Percentiles rank a stretch among this genome's conserved stretches.
phyloP scores from a whole-genome alignment of 2,888 invertebrate species.

The Yponomeuta cagnagella region DNA sequence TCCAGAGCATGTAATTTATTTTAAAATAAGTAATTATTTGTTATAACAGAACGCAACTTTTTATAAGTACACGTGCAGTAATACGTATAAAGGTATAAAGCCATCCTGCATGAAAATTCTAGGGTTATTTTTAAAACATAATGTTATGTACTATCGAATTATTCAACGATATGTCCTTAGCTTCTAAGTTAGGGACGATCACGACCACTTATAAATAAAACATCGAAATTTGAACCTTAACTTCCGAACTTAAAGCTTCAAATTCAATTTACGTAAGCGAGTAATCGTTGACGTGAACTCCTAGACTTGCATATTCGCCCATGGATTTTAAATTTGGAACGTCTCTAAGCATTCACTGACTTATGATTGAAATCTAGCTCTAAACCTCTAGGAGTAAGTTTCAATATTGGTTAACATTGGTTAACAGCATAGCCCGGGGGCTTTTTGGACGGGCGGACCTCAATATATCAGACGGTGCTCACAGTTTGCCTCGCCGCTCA shows the following conservation, averaged over 20 bases:
- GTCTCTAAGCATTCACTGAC: slow-evolving; percentile 8
- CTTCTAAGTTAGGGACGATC: background rate
- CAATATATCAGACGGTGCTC: slow-evolving; percentile 68
- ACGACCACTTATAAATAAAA: background rate
- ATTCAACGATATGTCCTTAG: background rate
- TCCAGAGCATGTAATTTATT: too few species aligned
- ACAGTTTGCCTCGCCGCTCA: slow-evolving; percentile 48
- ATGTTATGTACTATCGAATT: background rate
- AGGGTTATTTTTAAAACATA: too few species aligned
- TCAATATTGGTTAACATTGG: background rate
- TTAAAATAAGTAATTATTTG: too few species aligned
- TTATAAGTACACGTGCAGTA: too few species aligned
- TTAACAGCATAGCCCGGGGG: slow-evolving; percentile 46
- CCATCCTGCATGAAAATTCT: too few species aligned
- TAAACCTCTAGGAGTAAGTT: slow-evolving; percentile 2
- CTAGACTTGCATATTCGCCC: slow-evolving; percentile 7
- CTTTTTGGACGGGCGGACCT: slow-evolving; percentile 54
- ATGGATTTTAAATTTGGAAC: slow-evolving; percentile 15
- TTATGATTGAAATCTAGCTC: background rate
- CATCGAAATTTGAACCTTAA: background rate
- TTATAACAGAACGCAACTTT: too few species aligned
- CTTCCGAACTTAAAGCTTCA: background rate
- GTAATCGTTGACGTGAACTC: slow-evolving; percentile 1
- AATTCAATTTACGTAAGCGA: background rate
- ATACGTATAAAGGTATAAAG: too few species aligned